These are phyloP conservation scores for Ormyrus labotus DNA, from an alignment of 2,888 invertebrate species.

Conservation along the genomic window DNA sequence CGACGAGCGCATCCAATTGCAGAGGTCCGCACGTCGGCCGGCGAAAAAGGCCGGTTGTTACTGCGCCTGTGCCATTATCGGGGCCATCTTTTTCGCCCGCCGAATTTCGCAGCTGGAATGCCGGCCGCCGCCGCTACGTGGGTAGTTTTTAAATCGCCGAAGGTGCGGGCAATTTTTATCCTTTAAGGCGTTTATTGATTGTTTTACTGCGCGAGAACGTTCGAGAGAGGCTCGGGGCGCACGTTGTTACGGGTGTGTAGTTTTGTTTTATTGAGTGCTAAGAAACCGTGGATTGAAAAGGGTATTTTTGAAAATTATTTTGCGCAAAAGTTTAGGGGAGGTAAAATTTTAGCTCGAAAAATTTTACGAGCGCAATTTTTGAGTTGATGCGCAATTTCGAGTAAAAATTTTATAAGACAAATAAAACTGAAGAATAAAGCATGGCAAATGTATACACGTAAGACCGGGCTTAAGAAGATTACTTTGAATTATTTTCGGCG, in stretches of 20 bases:
- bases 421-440: too few species aligned
- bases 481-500: too few species aligned
- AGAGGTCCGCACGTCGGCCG: neutral
- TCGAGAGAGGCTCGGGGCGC: neutral
- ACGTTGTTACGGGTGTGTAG: neutral
- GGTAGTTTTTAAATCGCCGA: neutral
- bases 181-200: neutral
- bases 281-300: neutral
- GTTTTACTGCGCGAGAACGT: neutral
- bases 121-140: neutral
- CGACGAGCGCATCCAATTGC: neutral
- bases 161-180: neutral
- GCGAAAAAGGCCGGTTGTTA: slow-evolving; percentile 1
- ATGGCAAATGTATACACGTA: too few species aligned
- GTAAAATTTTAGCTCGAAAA: too few species aligned
- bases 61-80: neutral
- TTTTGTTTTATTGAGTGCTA: neutral
- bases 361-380: too few species aligned
- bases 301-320: neutral
- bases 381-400: too few species aligned
- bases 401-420: too few species aligned
- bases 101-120: neutral
- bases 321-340: too few species aligned
- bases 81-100: neutral
- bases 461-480: too few species aligned